Percentiles rank a stretch among this genome's conserved stretches.
Conservation (phyloP, 1,140 invertebrate species). For the Apis cerana region DNA sequence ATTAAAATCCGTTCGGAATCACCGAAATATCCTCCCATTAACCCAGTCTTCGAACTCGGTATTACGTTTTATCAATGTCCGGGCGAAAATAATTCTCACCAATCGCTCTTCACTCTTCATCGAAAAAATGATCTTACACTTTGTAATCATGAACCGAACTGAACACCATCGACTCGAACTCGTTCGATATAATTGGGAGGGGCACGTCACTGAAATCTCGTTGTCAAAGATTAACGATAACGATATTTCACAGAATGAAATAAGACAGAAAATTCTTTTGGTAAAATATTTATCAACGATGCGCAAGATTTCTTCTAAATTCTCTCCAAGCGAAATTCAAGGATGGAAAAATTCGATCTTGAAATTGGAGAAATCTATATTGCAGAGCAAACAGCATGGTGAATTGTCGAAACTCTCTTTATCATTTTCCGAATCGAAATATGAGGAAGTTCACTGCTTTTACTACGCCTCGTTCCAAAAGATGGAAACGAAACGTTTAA, state of each 20-base stretch:
- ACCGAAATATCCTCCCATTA: not conserved
- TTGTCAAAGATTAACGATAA: no score
- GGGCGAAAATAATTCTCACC: not conserved
- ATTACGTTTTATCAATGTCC: not conserved
- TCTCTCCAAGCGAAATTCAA: not conserved
- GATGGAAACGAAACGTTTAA: no score
- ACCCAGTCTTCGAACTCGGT: not conserved
- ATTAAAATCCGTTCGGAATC: not conserved
- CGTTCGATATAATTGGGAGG: not conserved
- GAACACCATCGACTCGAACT: not conserved
- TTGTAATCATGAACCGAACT: not conserved
- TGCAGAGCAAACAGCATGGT: not conserved
- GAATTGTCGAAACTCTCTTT: not conserved
- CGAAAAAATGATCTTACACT: not conserved
- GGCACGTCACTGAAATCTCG: no score
- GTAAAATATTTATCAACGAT: no score
- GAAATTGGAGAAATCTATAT: not conserved
- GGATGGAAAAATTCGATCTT: not conserved
- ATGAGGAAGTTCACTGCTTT: slow-evolving; percentile 28
- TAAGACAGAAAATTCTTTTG: no score
- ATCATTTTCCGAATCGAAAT: not conserved
- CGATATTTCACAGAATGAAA: no score
- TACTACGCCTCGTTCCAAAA: no score
- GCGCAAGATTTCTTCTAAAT: not conserved
- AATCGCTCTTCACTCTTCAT: not conserved